Base-by-base conservation (phyloP, 2,113 vertebrate genomes). In the Prinia subflava region DNA sequence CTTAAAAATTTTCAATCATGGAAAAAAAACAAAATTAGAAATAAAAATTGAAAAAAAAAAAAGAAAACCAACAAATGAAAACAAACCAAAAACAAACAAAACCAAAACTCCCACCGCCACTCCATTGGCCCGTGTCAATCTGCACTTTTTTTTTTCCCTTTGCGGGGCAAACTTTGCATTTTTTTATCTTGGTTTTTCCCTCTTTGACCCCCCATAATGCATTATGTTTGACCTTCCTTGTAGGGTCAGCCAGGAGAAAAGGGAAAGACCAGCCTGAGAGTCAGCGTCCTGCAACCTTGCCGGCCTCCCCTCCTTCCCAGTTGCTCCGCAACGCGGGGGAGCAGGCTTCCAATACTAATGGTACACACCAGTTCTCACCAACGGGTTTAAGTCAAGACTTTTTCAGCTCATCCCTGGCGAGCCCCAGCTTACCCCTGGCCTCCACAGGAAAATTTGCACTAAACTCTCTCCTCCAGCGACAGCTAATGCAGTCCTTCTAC, bases 181-280 rank as follows among this genome's bases (percentile, higher is more conserved):
- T 98, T 98, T 97, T 98, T 96, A 97, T 98, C 98, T 98, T 98
- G 98, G 98, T 98, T 98, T 98, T 98, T 97, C 97, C 98, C 98
- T 98, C 98, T 98, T 98, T 98, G 98, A 99, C 98, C 99, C 99
- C 99, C 99, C 99, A 99, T 99, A 99, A 99, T 99, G 99, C 99
- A 99, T 99, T 99, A 99, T 99, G 99, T 99, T 99, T 99, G 99
- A 99, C 99, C 99, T 99, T 99, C 99, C 99, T 99, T 99, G 99
- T 99, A 99, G 99, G 99, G 99, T 98, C 99, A 99, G 99, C 99
- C 98, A 98, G 99, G 98, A 98, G 98, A 98, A 99, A 99, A 99
- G 98, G 99, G 98, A 99, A 98, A 99, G 99, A 99, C 98, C 98
- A 98, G 98, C 97, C 98, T 98, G 98, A 99, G 96, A 98, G 97